A percentile compares a stretch with the other conserved stretches of the same genome.
phyloP scores from a whole-genome alignment of 2,888 invertebrate species.

The Orchesellides sinensis region DNA sequence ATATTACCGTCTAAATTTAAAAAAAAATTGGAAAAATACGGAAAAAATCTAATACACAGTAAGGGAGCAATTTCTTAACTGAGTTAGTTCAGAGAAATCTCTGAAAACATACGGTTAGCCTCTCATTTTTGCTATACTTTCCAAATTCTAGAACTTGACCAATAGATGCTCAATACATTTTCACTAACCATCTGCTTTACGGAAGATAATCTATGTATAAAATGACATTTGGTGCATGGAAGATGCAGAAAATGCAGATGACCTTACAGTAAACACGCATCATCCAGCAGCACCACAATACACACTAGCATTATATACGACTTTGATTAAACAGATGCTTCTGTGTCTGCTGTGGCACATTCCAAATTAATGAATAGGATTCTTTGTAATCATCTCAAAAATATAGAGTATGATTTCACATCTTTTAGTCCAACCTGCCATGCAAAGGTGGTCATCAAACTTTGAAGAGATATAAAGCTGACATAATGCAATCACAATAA shows the following conservation, averaged over 20 bases:
- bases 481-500: conserved; percentile 16
- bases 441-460: conserved; percentile 43
- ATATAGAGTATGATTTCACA: not conserved
- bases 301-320: conserved; percentile 1
- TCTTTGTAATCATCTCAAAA: conserved; percentile 2
- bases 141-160: conserved; percentile 10
- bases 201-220: not conserved
- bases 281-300: no score
- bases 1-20: no score
- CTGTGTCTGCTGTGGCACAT: conserved; percentile 15
- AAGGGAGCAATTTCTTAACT: no score
- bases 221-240: conserved; percentile 52
- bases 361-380: conserved; percentile 39
- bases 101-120: no score
- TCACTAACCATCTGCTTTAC: conserved; percentile 38
- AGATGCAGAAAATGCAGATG: conserved; percentile 32
- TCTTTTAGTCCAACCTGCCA: conserved; percentile 18
- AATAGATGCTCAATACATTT: not conserved
- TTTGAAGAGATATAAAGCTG: not conserved
- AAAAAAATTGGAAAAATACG: no score
- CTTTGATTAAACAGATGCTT: conserved; percentile 50
- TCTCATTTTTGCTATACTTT: conserved; percentile 27
- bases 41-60: no score
- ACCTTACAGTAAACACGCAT: conserved; percentile 16
- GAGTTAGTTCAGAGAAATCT: no score